phyloP scores from a whole-genome alignment of 2,797 vertebrate genomes.

The Hypotaenidia okinawae region DNA sequence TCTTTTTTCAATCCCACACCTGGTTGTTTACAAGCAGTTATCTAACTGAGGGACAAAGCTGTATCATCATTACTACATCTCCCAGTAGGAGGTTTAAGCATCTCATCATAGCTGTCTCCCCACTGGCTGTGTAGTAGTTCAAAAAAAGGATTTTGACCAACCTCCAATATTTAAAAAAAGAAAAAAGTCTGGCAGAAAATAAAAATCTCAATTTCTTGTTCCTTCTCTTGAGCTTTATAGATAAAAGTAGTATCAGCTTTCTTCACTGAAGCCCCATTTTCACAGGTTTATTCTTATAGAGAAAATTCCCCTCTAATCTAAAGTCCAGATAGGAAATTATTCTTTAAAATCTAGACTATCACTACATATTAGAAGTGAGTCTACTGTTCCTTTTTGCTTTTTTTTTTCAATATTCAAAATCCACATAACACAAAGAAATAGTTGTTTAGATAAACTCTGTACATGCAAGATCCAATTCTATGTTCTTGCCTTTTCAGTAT shows the following conservation, averaged over 20 bases:
- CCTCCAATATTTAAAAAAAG: background rate
- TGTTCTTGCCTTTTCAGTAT: background rate
- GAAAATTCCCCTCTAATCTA: background rate
- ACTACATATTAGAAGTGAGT: background rate
- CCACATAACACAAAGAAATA: background rate
- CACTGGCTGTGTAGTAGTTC: background rate
- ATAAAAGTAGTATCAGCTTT: background rate
- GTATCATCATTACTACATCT: background rate
- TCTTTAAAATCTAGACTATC: conserved; percentile 6
- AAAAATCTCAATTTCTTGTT: background rate
- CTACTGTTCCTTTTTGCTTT: background rate
- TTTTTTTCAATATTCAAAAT: background rate
- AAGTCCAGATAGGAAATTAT: background rate
- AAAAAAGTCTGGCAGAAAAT: background rate
- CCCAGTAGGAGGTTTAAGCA: background rate
- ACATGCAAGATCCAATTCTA: background rate
- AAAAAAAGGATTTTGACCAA: background rate
- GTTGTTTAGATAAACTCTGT: background rate
- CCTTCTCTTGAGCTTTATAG: background rate
- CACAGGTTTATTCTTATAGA: background rate
- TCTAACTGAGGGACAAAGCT: background rate
- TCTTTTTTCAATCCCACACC: background rate
- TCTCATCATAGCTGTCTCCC: background rate
- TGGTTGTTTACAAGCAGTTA: background rate
- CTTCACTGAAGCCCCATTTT: background rate